Evolutionary conservation across 2,888 invertebrate genomes (phyloP), one percentile per base, ranked within the genome.

Genomic region (Margaritifera margaritifera): DNA sequence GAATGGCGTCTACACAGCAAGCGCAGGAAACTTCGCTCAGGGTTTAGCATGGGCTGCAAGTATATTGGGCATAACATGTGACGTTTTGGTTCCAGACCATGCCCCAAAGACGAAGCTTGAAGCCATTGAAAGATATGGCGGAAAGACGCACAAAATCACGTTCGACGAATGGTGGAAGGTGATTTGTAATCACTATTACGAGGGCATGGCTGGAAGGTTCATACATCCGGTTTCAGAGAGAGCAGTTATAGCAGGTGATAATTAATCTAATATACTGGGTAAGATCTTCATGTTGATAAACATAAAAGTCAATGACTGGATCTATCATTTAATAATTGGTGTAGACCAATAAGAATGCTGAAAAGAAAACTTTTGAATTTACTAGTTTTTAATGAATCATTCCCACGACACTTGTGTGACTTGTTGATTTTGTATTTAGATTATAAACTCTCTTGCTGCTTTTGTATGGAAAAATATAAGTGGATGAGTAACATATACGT

Each of bases 1-100:
- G 25, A 11, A 75, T 31, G 86, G 87, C 3, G 84, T 88, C 1
- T 86, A 82, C 67, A 87, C 87, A n/a, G 83, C 85, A 11, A 88
- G 88, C 74, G 84, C 85, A 6, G 88, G 88, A 1, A 88, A 88
- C 68, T 88, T 88, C 75, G 87, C 87, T 6, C 86, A 85, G 71
- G 87, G 86, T 19, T 70, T 87, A 42, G 81, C 88, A 20, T 85
- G 82, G 80, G 80, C 75, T 68, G 80, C 84, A 18, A 69, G 71
- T 42, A 69, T 80, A 58, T 64, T 76, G 24, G 74, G 74, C 3
- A 63, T 85, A 18, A 71, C 79, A 0, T 87, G 87, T 67, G 69
- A 82, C n/a, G 77, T 86, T 6, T 55, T 86, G n/a, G 82, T 84
- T 18, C 87, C 86, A 22, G 84, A 85, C 25, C 77, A 82, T 64